These are phyloP conservation scores for Enteromius afrohamiltoni DNA, from an alignment of 2,797 vertebrate species.

Conservation along the genomic window DNA sequence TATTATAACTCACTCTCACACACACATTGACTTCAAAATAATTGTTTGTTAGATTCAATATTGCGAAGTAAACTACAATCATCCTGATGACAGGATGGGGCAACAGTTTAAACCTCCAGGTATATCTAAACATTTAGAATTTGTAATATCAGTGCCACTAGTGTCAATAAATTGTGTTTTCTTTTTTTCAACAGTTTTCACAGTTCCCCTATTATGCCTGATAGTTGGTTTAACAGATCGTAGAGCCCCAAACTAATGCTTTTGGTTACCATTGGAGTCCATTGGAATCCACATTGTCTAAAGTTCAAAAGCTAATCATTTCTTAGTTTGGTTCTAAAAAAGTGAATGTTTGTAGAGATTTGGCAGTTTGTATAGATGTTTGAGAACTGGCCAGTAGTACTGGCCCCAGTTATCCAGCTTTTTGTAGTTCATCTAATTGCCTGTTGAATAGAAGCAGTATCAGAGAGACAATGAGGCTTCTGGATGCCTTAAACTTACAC, in stretches of 20 bases:
- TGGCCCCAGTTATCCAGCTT: constrained; percentile 57
- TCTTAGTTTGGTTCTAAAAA: background rate
- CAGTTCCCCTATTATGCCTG: background rate
- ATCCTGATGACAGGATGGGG: too few relatives aligned
- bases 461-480: constrained; percentile 54
- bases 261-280: background rate
- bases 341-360: background rate
- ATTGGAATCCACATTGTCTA: background rate
- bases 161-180: background rate
- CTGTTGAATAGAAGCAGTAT: constrained; percentile 56
- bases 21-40: too few relatives aligned
- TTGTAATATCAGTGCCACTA: background rate
- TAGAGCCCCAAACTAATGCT: background rate
- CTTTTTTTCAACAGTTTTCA: background rate
- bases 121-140: background rate
- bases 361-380: constrained; percentile 34
- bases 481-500: constrained; percentile 57
- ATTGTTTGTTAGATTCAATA: too few relatives aligned
- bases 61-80: too few relatives aligned
- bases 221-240: background rate
- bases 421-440: constrained; percentile 60
- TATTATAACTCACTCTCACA: too few relatives aligned
- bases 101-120: background rate
- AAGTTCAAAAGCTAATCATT: background rate
- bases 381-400: constrained; percentile 41